Conservation (phyloP, 64 coral and sea anemone species). For the Hydrozoanthus tunicans region DNA sequence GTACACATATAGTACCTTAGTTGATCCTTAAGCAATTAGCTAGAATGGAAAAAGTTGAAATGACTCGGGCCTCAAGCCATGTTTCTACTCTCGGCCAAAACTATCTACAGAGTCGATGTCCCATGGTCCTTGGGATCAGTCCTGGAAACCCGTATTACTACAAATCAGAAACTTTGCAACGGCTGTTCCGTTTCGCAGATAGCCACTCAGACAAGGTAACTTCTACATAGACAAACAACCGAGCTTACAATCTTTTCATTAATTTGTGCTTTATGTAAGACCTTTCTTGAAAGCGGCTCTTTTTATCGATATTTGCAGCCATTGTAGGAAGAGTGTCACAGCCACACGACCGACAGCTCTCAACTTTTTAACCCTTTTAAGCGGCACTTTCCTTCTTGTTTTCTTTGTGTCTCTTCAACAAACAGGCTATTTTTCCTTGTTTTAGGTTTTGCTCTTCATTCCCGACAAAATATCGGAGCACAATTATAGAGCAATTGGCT, state of each 20-base stretch:
- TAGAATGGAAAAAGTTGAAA: background rate
- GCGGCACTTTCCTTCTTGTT: no score
- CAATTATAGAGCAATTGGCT: slow-evolving; percentile 67
- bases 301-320: background rate
- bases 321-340: no score
- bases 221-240: background rate
- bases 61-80: background rate
- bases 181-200: background rate
- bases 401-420: background rate
- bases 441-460: slow-evolving; percentile 65
- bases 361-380: background rate
- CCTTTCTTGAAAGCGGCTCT: background rate
- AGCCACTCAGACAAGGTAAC: slow-evolving; percentile 29
- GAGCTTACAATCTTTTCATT: no score
- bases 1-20: no score
- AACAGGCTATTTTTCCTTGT: background rate
- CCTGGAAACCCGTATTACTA: slow-evolving; percentile 54
- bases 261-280: no score
- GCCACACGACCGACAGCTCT: background rate
- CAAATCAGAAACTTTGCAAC: slow-evolving; percentile 32
- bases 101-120: slow-evolving; percentile 20
- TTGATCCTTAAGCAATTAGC: background rate
- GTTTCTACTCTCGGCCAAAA: slow-evolving; percentile 17
- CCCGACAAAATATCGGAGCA: slow-evolving; percentile 84
- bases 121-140: slow-evolving; percentile 36